These are phyloP conservation scores for Mesitornis unicolor DNA, from an alignment of 2,113 vertebrate genomes.

Conservation along the genomic window DNA sequence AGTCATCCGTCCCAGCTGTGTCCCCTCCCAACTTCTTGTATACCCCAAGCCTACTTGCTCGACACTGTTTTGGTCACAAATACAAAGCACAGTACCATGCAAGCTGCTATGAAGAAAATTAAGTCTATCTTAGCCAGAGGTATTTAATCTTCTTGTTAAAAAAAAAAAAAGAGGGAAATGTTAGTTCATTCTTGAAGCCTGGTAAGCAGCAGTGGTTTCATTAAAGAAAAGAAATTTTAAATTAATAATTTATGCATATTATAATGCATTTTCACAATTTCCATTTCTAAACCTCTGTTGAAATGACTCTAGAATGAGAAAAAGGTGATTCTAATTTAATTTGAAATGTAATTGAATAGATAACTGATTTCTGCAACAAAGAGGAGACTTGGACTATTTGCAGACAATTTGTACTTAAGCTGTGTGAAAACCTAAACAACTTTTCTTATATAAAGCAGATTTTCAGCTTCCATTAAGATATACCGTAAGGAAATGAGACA, in stretches of 20 bases:
- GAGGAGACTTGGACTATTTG: not conserved
- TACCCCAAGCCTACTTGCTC: fast-evolving
- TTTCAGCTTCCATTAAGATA: not conserved
- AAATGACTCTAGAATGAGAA: not conserved
- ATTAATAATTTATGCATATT: not conserved
- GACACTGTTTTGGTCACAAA: not conserved
- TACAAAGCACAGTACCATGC: not conserved
- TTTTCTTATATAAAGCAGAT: not conserved
- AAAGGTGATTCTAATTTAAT: not conserved
- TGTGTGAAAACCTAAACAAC: not conserved
- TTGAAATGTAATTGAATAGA: not conserved
- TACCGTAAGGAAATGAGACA: not conserved
- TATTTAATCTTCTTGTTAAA: not conserved
- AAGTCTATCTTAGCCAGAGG: not conserved
- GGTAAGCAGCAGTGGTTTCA: not conserved
- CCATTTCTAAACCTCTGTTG: not conserved
- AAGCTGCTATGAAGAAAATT: not conserved
- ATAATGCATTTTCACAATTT: not conserved
- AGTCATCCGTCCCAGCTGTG: not conserved
- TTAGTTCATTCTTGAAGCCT: not conserved
- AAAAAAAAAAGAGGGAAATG: not conserved
- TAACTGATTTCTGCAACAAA: not conserved
- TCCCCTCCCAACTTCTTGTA: not conserved
- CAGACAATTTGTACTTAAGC: not conserved
- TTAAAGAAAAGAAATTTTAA: not conserved